Evolutionary conservation across 2,888 invertebrate genomes (phyloP), one percentile per base, ranked within the genome.

Genomic region (Leptinotarsa tumamoca): DNA sequence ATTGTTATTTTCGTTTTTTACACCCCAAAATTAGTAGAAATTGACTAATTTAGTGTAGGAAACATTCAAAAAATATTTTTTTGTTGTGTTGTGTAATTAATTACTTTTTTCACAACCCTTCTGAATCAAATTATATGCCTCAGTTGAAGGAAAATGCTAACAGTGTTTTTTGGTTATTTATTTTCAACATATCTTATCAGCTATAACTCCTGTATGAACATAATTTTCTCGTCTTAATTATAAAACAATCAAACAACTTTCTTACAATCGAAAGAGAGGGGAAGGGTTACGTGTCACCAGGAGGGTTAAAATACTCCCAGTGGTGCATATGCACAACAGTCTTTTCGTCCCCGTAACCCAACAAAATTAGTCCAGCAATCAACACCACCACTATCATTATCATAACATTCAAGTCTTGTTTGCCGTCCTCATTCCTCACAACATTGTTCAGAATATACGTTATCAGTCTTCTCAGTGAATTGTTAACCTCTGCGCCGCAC

Each of bases 251-350:
- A 63, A 63, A 63, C 63, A 63, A 63, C 33, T 33, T 61, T 18
- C 13, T 58, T 21, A 43, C 17, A n/a, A 27, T 43, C n/a, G 4
- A 27, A 63, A 17, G 13, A 10, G 7, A 33, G 18, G 14, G 43
- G 5, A 27, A 7, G 43, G 63, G 43, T 84, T 84, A 88, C 80
- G 87, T 83, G 82, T 88, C 91, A 78, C 92, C 92, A 13, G 95
- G 95, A 15, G 95, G 95, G 89, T 95, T 95, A 83, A 95, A 95
- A 87, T 94, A 96, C 87, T 96, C 96, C 96, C 96, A 96, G 83
- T 95, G 95, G 86, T 95, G 94, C 83, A 94, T 93, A 86, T 96
- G 95, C 80, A 95, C 91, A 69, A 93, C 93, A 73, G 93, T 91
- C 78, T 89, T 90, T 69, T 89, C 89, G 78, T 93, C 92, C 77